A percentile compares a stretch with the other conserved stretches of the same genome.
phyloP scores from a whole-genome alignment of 1,140 invertebrate genomes.

The Polyergus mexicanus region DNA sequence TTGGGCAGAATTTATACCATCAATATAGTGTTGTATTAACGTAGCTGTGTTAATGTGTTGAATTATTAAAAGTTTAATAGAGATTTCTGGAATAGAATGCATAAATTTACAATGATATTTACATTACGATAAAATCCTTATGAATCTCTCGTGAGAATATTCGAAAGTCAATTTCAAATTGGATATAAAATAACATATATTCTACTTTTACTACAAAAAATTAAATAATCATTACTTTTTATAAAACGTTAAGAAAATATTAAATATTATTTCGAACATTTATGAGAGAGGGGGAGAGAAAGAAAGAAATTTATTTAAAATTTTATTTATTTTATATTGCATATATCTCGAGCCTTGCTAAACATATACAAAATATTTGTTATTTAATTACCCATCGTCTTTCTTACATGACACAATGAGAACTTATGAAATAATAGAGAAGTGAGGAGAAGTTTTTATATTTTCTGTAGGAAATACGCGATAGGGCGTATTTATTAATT shows the following conservation, averaged over 20 bases:
- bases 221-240: too few relatives aligned
- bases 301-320: background rate
- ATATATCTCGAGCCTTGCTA: background rate
- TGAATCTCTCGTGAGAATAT: too few relatives aligned
- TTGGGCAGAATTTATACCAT: background rate
- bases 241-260: background rate
- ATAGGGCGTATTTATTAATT: background rate
- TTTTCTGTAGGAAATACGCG: background rate
- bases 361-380: background rate
- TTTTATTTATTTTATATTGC: background rate
- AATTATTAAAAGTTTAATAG: conserved; percentile 25
- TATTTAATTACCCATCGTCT: background rate
- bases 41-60: background rate
- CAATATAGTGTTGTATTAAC: background rate
- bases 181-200: too few relatives aligned
- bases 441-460: background rate
- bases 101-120: conserved; percentile 1
- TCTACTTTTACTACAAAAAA: too few relatives aligned
- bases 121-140: too few relatives aligned
- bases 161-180: too few relatives aligned
- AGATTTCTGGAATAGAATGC: background rate
- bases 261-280: background rate
- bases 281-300: background rate
- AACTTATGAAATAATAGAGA: background rate
- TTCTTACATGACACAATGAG: background rate